These are phyloP conservation scores for Cettia cetti DNA, from an alignment of 2,113 vertebrate species.

Conservation along the genomic window DNA sequence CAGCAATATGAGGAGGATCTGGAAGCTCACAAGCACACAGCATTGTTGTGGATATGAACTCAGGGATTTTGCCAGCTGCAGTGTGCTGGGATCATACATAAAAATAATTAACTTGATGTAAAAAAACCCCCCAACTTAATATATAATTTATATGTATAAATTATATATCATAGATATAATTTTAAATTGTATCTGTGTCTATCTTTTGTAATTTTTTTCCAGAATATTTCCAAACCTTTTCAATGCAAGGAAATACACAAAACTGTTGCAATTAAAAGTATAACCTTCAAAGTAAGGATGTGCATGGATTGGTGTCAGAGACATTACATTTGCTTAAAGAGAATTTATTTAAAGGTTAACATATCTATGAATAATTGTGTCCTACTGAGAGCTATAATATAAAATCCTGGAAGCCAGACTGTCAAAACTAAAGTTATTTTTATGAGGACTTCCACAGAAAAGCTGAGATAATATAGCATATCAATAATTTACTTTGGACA, in stretches of 20 bases:
- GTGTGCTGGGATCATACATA: not conserved
- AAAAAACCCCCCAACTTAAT: too few relatives aligned
- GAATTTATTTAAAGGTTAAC: not conserved
- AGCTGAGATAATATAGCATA: not conserved
- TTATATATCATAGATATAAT: too few relatives aligned
- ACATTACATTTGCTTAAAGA: not conserved
- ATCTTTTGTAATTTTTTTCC: not conserved
- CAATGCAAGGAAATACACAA: not conserved
- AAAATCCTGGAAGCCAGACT: not conserved
- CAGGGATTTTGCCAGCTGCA: not conserved
- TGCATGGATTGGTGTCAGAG: not conserved
- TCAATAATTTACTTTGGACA: not conserved
- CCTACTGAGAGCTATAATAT: not conserved
- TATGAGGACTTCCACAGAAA: not conserved
- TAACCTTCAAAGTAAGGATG: accelerated
- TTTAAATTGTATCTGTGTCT: not conserved
- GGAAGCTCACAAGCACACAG: not conserved
- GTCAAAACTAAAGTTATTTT: not conserved
- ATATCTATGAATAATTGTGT: not conserved
- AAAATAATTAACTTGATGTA: not conserved
- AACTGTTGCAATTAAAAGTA: not conserved
- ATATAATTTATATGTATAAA: not conserved
- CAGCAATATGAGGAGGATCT: not conserved
- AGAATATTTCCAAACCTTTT: not conserved
- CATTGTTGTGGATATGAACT: accelerated